These are phyloP conservation scores for Coracias cyanogaster DNA, from an alignment of 2,797 vertebrate genomes.

Conservation along the genomic window DNA sequence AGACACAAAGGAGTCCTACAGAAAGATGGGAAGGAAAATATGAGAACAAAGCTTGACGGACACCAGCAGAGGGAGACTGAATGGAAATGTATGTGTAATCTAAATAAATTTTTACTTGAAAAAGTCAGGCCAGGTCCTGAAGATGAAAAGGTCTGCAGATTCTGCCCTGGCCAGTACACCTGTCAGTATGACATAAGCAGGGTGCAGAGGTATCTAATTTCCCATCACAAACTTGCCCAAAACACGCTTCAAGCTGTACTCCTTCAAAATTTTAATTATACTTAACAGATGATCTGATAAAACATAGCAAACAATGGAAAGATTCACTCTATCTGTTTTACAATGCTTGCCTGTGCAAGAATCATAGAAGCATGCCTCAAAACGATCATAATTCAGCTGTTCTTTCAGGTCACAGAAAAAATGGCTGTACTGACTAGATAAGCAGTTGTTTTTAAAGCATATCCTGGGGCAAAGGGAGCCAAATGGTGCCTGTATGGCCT, in stretches of 20 bases:
- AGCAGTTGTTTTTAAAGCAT: background rate
- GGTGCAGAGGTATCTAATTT: constrained; percentile 40
- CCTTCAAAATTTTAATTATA: constrained; percentile 50
- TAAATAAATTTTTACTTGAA: background rate
- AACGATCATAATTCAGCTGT: background rate
- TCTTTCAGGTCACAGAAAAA: background rate
- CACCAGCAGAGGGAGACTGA: background rate
- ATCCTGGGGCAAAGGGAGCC: background rate
- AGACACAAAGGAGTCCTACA: background rate
- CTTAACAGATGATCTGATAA: constrained; percentile 56
- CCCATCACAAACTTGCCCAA: constrained; percentile 47
- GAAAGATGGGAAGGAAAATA: background rate
- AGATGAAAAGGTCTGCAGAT: background rate
- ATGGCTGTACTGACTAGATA: background rate
- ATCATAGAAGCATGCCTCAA: background rate
- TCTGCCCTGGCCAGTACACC: constrained; percentile 39
- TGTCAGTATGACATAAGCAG: constrained; percentile 43
- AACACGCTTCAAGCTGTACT: constrained; percentile 29
- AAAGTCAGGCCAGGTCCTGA: background rate
- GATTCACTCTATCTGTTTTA: background rate
- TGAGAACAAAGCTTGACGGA: background rate
- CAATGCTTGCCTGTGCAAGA: constrained; percentile 52
- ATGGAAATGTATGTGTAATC: background rate
- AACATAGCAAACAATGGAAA: constrained; percentile 33
- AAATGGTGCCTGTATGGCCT: background rate